Conservation (phyloP, 2,797 vertebrate genomes). For the Acridotheres tristis region DNA sequence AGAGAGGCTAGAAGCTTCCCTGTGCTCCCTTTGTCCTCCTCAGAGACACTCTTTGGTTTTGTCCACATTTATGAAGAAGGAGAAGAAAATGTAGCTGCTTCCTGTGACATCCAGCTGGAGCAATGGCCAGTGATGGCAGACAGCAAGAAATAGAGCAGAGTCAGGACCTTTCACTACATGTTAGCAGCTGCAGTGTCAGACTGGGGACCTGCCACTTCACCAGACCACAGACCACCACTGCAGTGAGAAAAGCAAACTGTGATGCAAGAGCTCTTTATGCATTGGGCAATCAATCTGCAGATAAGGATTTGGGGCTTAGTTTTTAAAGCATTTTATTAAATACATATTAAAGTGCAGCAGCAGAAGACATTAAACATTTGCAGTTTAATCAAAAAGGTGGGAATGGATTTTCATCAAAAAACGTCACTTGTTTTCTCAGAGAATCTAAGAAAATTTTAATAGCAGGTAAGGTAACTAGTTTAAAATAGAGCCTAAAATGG, state of each 20-base stretch:
- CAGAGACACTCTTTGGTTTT: not conserved
- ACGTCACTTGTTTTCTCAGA: not conserved
- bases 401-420: not conserved
- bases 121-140: not conserved
- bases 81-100: not conserved
- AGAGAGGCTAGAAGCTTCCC: not conserved
- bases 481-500: not conserved
- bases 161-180: not conserved
- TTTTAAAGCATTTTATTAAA: not conserved
- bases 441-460: not conserved
- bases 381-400: not conserved
- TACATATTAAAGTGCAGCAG: not conserved
- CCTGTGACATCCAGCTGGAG: not conserved
- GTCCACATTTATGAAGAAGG: not conserved
- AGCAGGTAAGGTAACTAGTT: not conserved
- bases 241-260: not conserved
- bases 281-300: fast-evolving
- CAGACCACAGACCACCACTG: not conserved
- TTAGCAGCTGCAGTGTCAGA: not conserved
- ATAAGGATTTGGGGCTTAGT: not conserved
- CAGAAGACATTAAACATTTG: not conserved
- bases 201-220: not conserved
- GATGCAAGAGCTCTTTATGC: not conserved
- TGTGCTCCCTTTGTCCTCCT: not conserved
- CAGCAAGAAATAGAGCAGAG: not conserved